These are phyloP conservation scores for Phalloptychus januarius DNA, from an alignment of 2,797 vertebrate species.

Conservation along the genomic window DNA sequence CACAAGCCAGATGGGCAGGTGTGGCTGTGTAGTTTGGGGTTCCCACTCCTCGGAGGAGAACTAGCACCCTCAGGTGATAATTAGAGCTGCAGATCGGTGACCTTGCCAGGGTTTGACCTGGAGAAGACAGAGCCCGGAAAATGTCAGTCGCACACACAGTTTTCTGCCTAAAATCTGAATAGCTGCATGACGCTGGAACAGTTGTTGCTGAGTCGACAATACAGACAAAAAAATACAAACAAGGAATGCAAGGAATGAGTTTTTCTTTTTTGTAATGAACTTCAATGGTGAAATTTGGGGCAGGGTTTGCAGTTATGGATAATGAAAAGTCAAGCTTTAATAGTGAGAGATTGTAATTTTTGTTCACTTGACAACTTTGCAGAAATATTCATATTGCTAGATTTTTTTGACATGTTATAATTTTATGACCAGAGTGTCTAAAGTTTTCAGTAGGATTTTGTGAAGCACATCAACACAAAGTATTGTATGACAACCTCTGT, in stretches of 20 bases:
- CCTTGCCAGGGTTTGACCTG: slow-evolving; percentile 44
- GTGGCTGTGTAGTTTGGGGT: background rate
- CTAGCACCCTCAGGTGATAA: slow-evolving; percentile 65
- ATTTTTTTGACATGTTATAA: background rate
- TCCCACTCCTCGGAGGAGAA: slow-evolving; percentile 39
- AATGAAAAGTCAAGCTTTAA: background rate
- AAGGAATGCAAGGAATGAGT: background rate
- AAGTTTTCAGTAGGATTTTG: background rate
- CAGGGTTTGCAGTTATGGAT: background rate
- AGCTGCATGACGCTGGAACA: background rate
- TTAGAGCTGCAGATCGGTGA: slow-evolving; percentile 61
- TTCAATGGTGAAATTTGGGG: background rate
- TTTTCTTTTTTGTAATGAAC: background rate
- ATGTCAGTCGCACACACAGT: slow-evolving; percentile 20
- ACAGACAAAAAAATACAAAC: background rate
- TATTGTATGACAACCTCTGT: background rate
- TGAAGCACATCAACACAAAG: background rate
- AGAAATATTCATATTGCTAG: background rate
- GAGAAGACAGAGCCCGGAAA: slow-evolving; percentile 38
- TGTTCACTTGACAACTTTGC: background rate
- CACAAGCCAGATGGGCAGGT: slow-evolving; percentile 13
- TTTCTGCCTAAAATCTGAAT: slow-evolving; percentile 12
- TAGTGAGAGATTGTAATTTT: background rate
- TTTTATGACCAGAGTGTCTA: background rate
- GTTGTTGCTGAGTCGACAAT: slow-evolving; percentile 15